A percentile compares a stretch with the other conserved stretches of the same genome.
These are phyloP conservation scores for Trachymyrmex cornetzi DNA, from an alignment of 1,140 invertebrate genomes.

Conservation along the genomic window DNA sequence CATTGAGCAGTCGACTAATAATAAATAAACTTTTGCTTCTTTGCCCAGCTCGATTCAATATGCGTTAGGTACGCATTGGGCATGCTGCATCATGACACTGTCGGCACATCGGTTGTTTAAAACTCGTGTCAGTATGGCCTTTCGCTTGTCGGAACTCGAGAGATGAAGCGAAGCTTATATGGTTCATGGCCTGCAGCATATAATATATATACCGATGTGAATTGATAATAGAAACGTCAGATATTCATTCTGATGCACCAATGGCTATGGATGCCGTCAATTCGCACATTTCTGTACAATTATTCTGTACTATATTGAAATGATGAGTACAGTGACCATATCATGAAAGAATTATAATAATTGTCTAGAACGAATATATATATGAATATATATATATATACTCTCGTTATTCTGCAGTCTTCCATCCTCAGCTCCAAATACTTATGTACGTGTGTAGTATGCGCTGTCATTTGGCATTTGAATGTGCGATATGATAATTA, in stretches of 20 bases:
- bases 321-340: slow-evolving; percentile 87
- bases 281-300: slow-evolving; percentile 45
- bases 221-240: slow-evolving; percentile 75
- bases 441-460: slow-evolving; percentile 52
- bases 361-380: slow-evolving; percentile 28
- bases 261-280: slow-evolving; percentile 83
- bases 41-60: slow-evolving; percentile 55
- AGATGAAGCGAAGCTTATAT: slow-evolving; percentile 84
- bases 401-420: slow-evolving; percentile 86
- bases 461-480: slow-evolving; percentile 44
- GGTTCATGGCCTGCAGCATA: slow-evolving; percentile 86
- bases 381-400: slow-evolving; percentile 57
- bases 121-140: slow-evolving; percentile 81
- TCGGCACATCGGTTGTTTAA: slow-evolving; percentile 76
- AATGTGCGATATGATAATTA: slow-evolving; percentile 72
- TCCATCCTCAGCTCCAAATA: slow-evolving; percentile 70
- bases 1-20: slow-evolving; percentile 67
- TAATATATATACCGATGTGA: slow-evolving; percentile 82
- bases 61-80: slow-evolving; percentile 61
- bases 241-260: slow-evolving; percentile 83
- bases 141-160: slow-evolving; percentile 84
- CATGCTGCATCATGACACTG: slow-evolving; percentile 71
- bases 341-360: slow-evolving; percentile 79
- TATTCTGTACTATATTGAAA: slow-evolving; percentile 69
- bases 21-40: slow-evolving; percentile 50